Conservation (phyloP, 2,113 vertebrate genomes). For the Stomatorhinus ivindoensis region DNA sequence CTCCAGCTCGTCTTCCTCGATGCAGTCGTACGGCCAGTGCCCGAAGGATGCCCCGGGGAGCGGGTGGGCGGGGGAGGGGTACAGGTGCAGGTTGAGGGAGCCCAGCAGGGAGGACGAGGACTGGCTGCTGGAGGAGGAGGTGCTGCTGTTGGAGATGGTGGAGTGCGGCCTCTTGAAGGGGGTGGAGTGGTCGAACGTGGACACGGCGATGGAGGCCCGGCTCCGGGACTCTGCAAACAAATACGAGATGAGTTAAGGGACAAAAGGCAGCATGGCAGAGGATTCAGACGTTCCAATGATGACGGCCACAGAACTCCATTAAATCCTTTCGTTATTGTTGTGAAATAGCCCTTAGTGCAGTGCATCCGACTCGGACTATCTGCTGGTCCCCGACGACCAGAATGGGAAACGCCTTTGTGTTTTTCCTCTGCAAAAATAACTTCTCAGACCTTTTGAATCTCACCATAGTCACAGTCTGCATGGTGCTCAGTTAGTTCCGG, state of each 20-base stretch:
- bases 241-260: background rate
- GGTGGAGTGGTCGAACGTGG: conserved; percentile 55
- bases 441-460: background rate
- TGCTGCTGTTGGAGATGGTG: conserved; percentile 76
- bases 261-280: background rate
- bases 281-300: background rate
- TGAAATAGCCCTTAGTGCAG: background rate
- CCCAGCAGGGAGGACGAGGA: conserved; percentile 67
- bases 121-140: conserved; percentile 71
- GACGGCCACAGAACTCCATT: background rate
- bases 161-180: conserved; percentile 72
- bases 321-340: background rate
- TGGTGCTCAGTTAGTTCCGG: background rate
- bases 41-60: conserved; percentile 39
- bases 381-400: background rate
- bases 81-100: conserved; percentile 61
- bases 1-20: conserved; percentile 71
- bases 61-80: conserved; percentile 45
- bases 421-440: background rate
- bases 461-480: background rate
- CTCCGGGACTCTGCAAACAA: conserved; percentile 51
- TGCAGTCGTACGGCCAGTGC: conserved; percentile 66
- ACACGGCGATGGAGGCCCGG: conserved; percentile 50
- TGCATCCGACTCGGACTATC: background rate
- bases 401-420: background rate